Conservation (phyloP, 2,797 vertebrate species). For the Benthosema pterotum region DNA sequence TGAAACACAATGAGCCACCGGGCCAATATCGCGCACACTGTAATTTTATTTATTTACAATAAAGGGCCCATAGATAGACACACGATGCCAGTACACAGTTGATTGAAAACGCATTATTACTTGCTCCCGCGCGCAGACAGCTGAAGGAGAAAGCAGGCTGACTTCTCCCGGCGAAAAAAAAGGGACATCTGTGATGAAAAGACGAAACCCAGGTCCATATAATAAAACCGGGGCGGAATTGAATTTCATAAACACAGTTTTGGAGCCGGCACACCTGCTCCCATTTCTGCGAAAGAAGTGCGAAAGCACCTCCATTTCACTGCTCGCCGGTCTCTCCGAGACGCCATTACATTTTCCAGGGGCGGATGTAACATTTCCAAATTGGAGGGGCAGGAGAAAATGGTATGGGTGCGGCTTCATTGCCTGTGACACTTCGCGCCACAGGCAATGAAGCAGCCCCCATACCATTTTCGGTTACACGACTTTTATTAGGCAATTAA, state of each 20-base stretch:
- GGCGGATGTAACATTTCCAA: too few relatives aligned
- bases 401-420: too few relatives aligned
- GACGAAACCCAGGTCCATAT: slow-evolving; percentile 14
- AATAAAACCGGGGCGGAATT: slow-evolving; percentile 30
- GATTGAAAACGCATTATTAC: slow-evolving; percentile 24
- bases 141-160: slow-evolving; percentile 19
- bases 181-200: slow-evolving; percentile 27
- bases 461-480: too few relatives aligned
- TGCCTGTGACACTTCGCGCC: too few relatives aligned
- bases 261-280: slow-evolving; percentile 13
- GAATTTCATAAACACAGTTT: slow-evolving; percentile 24
- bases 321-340: slow-evolving; percentile 34
- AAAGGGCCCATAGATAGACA: slow-evolving; percentile 33
- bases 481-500: too few relatives aligned
- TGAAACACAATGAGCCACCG: slow-evolving; percentile 16
- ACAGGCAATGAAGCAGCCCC: too few relatives aligned
- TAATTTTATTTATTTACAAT: slow-evolving; percentile 24
- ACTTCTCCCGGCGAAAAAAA: slow-evolving; percentile 13
- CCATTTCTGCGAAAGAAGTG: neutral
- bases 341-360: slow-evolving; percentile 10
- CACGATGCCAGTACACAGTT: slow-evolving; percentile 30
- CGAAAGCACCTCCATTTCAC: slow-evolving; percentile 18
- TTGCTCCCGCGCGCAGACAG: slow-evolving; percentile 19
- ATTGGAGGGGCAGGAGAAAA: too few relatives aligned
- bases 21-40: slow-evolving; percentile 24